Evolutionary conservation across 2,888 invertebrate species (phyloP), one percentile per base, ranked within the genome.

Genomic region (Lypha dubia): DNA sequence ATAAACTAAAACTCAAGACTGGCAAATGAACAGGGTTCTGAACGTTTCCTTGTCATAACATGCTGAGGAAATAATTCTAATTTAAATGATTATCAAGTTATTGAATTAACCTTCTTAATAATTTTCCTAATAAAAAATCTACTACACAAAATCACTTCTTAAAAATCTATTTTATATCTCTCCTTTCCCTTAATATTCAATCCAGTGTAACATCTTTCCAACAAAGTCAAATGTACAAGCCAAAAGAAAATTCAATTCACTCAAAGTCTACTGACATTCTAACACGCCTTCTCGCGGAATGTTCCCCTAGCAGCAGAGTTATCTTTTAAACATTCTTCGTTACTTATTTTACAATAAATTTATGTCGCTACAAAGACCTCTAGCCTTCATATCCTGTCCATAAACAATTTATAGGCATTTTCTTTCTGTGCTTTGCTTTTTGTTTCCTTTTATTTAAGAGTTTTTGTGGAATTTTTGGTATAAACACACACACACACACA

Each of bases 321-420:
- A 35, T 51, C 22, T 28, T n/a, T n/a, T 28, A 44, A 28, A 15
- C 1, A 20, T 44, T 22, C 44, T 1, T 13, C 41, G 28, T 71
- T 32, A 35, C 9, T 46, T 49, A 63, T 65, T n/a, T n/a, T 75
- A 46, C 7, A 63, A 58, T 70, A 75, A n/a, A 83, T 75, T 70
- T 79, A 70, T 79, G 24, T 17, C 51, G 41, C 44, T 79, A 71
- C 38, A 67, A 79, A 65, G 58, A 71, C 65, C 75, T 83, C 35
- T 65, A 75, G 71, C 71, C 74, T 56, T 44, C 15, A n/a, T 35
- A 20, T 63, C 58, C 13, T 35, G 24, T 63, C 58, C 13, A 79
- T 81, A 83, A 79, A 71, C 65, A 75, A 84, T 75, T 75, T 79
- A 71, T 70, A 44, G 79, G 44, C 35, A 28, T 58, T 75, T 79